Percentiles rank a stretch among this genome's conserved stretches.
phyloP scores from a whole-genome alignment of 2,797 vertebrate species.

The Natrix natrix region DNA sequence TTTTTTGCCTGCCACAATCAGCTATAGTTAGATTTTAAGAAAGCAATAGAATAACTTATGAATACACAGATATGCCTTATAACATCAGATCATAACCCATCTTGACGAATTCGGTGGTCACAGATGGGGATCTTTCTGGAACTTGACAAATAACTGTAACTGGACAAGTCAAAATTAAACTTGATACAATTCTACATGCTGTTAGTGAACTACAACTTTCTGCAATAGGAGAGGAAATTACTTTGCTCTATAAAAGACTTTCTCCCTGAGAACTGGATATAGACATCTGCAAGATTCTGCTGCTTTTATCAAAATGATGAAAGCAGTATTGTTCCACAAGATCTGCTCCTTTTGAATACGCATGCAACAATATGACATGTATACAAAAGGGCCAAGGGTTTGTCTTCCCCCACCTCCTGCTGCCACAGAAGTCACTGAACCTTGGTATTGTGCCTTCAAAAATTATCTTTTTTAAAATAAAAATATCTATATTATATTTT shows the following conservation, averaged over 20 bases:
- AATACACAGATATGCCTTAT: background rate
- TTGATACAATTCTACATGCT: background rate
- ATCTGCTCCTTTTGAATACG: background rate
- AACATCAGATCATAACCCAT: background rate
- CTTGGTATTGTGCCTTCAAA: background rate
- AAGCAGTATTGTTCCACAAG: background rate
- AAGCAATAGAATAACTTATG: background rate
- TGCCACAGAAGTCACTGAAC: background rate
- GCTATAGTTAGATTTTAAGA: conserved; percentile 14
- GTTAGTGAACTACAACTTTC: background rate
- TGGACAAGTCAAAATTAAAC: background rate
- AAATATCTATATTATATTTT: background rate
- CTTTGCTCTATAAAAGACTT: background rate
- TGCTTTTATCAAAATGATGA: background rate
- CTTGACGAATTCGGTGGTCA: background rate
- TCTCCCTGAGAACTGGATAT: background rate
- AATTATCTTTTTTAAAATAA: background rate
- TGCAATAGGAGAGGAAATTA: background rate
- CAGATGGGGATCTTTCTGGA: background rate
- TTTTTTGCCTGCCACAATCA: background rate
- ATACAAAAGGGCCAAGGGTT: background rate
- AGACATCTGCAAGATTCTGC: background rate
- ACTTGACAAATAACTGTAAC: background rate
- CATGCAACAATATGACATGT: background rate
- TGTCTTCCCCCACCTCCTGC: background rate